Percentiles rank a stretch among this genome's conserved stretches.
Conservation (phyloP, 2,888 invertebrate species). For the Agrochola lota region DNA sequence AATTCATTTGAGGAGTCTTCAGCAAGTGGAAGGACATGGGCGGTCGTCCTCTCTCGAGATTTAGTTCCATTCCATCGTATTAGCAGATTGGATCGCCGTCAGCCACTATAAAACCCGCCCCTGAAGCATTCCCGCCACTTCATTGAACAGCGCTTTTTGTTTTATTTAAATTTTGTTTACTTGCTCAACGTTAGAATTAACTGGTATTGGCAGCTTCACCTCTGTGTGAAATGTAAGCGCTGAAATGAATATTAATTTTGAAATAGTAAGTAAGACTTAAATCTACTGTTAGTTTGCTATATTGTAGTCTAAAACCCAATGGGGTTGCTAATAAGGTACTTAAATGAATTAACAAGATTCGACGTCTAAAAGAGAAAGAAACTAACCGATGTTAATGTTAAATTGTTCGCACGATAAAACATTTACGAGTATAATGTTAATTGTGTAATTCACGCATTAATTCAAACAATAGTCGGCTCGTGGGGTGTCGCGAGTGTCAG, state of each 20-base stretch:
- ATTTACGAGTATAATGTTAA: constrained; percentile 54
- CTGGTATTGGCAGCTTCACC: constrained; percentile 47
- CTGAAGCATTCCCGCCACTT: constrained; percentile 64
- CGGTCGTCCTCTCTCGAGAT: constrained; percentile 70
- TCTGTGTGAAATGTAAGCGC: constrained; percentile 13
- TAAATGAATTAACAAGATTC: neutral
- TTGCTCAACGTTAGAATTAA: constrained; percentile 57
- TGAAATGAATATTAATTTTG: constrained; percentile 15
- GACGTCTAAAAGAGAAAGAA: neutral
- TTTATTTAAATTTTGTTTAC: constrained; percentile 69
- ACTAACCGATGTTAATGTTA: neutral
- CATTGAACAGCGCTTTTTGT: constrained; percentile 66
- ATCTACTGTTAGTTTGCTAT: neutral
- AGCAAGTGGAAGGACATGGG: constrained; percentile 55
- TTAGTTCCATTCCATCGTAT: constrained; percentile 71
- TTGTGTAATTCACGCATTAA: constrained; percentile 58
- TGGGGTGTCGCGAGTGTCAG: constrained; percentile 49
- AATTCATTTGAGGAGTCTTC: constrained; percentile 60
- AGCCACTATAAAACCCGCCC: constrained; percentile 71
- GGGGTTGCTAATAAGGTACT: neutral
- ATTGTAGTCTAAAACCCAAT: no score
- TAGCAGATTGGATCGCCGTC: constrained; percentile 78
- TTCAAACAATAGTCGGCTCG: constrained; percentile 50
- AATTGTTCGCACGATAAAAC: constrained; percentile 50
- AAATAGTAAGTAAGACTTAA: neutral